These are phyloP conservation scores for Enteromius viviparus DNA, from an alignment of 2,797 vertebrate genomes.

Conservation along the genomic window DNA sequence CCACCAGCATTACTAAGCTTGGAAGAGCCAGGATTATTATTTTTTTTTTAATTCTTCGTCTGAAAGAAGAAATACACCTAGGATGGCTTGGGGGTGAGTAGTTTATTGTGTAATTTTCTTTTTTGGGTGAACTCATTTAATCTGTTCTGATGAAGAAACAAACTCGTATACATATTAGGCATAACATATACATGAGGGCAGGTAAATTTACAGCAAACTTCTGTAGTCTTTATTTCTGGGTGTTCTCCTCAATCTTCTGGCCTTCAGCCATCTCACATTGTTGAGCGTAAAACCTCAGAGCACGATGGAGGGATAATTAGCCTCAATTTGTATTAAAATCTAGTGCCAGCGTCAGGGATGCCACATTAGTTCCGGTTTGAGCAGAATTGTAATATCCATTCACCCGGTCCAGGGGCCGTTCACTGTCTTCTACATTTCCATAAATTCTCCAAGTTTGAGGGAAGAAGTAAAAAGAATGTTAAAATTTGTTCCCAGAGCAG, in stretches of 20 bases:
- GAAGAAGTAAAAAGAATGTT: constrained; percentile 41
- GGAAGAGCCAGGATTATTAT: too few species aligned
- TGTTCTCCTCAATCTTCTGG: constrained; percentile 57
- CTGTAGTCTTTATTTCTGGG: constrained; percentile 30
- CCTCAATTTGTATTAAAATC: constrained; percentile 80
- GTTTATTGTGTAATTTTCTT: too few species aligned
- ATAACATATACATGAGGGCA: neutral
- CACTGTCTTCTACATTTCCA: constrained; percentile 55
- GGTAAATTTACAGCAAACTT: neutral
- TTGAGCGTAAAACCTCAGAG: constrained; percentile 61
- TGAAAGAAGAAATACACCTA: too few species aligned
- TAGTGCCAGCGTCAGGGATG: constrained; percentile 69
- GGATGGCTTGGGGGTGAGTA: too few species aligned
- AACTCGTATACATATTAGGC: neutral
- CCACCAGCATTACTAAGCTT: too few species aligned
- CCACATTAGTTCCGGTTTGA: constrained; percentile 79
- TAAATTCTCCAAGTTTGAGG: constrained; percentile 61
- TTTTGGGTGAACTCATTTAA: neutral
- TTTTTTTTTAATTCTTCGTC: too few species aligned
- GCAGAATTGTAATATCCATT: constrained; percentile 72
- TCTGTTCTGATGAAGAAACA: neutral
- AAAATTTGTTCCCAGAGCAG: constrained; percentile 66
- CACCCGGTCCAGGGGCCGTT: constrained; percentile 68
- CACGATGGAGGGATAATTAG: constrained; percentile 75
- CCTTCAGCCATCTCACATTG: constrained; percentile 54